These are phyloP conservation scores for Boloria euphrosyne DNA, from an alignment of 2,888 invertebrate species.

Conservation along the genomic window DNA sequence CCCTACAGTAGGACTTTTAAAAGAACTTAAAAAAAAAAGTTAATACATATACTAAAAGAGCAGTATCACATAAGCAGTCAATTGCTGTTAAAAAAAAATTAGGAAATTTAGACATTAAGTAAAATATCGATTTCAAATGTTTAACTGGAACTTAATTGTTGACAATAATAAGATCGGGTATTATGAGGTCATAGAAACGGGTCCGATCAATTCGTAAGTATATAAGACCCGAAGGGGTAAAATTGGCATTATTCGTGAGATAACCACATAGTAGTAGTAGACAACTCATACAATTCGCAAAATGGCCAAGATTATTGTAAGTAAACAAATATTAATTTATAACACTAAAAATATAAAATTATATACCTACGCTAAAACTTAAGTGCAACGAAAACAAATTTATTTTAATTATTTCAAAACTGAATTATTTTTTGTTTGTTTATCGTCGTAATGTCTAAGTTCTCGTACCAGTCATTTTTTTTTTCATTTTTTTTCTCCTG, in stretches of 20 bases:
- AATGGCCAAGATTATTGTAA: conserved; percentile 39
- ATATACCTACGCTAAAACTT: no score
- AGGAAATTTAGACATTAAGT: background rate
- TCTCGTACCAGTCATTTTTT: no score
- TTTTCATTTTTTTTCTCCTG: no score
- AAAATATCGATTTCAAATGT: conserved; percentile 4
- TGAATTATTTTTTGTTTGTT: no score
- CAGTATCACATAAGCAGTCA: no score
- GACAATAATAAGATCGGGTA: conserved; percentile 2
- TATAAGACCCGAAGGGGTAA: conserved; percentile 25
- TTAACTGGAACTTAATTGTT: conserved; percentile 10
- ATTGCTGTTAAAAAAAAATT: background rate
- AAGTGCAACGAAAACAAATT: no score
- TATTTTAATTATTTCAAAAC: no score
- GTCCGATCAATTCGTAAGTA: conserved; percentile 18
- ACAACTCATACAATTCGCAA: conserved; percentile 1
- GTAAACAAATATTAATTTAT: conserved; percentile 6
- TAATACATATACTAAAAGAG: no score
- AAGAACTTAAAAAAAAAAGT: no score
- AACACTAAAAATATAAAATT: no score
- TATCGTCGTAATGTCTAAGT: no score
- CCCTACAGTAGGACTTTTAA: no score
- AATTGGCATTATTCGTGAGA: conserved; percentile 26
- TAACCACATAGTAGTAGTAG: background rate
- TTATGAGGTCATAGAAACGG: conserved; percentile 20